phyloP scores from a whole-genome alignment of 1,140 invertebrate genomes.

The Diorhabda elongata region DNA sequence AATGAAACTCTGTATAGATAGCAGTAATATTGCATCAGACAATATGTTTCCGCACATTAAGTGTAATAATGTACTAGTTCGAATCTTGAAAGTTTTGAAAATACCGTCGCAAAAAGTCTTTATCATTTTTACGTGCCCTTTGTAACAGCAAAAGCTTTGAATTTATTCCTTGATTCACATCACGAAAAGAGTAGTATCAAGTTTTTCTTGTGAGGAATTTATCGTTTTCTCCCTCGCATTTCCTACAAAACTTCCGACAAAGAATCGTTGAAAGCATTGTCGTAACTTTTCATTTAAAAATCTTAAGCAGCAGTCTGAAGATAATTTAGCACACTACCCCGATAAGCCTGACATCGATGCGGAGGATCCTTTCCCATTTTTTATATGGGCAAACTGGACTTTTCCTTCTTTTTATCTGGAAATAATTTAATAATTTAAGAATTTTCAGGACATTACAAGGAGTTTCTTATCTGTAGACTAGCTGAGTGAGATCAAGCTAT shows the following conservation, averaged over 20 bases:
- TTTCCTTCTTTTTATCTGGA: neutral
- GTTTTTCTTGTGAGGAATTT: neutral
- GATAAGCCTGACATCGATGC: neutral
- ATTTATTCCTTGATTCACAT: neutral
- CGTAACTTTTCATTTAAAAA: constrained; percentile 3
- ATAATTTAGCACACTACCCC: neutral
- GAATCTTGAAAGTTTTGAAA: no score
- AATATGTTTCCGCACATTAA: no score
- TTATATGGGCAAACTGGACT: neutral
- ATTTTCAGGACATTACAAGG: neutral
- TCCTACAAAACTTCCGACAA: constrained; percentile 2
- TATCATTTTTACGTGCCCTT: no score
- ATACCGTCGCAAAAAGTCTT: no score
- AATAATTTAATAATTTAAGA: neutral
- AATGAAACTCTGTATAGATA: no score
- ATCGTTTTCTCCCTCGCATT: neutral
- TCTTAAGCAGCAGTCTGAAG: neutral
- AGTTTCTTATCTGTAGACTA: neutral
- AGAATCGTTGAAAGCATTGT: constrained; percentile 2
- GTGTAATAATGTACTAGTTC: no score
- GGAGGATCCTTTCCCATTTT: neutral
- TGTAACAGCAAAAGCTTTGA: neutral
- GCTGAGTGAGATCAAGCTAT: neutral
- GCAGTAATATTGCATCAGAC: no score
- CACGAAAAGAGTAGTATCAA: neutral